Conservation (phyloP, 2,113 vertebrate species). For the Excalfactoria chinensis region DNA sequence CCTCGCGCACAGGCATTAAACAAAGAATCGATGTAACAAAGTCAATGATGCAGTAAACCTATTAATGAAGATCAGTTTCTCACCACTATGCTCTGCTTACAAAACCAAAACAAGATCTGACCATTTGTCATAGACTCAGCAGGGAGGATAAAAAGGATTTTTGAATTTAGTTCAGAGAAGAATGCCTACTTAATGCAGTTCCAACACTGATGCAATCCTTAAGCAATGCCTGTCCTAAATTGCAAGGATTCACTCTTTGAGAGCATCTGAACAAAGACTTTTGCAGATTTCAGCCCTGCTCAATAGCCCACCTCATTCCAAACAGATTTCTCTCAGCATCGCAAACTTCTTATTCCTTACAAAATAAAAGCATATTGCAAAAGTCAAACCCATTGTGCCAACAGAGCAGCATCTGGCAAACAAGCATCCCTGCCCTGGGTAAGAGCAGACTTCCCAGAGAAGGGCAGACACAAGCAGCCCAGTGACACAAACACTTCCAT, state of each 20-base stretch:
- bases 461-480: neutral
- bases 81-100: neutral
- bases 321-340: neutral
- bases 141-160: neutral
- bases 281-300: neutral
- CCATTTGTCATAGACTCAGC: neutral
- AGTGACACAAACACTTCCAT: neutral
- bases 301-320: neutral
- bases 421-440: neutral
- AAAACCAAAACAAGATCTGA: neutral
- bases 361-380: neutral
- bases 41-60: neutral
- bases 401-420: neutral
- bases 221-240: neutral
- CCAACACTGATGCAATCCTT: neutral
- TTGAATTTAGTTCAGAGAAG: neutral
- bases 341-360: neutral
- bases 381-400: neutral
- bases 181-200: neutral
- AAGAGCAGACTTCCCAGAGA: neutral
- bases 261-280: neutral
- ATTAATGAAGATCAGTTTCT: neutral
- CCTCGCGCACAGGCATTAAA: neutral
- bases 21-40: neutral
- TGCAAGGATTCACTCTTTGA: neutral